Evolutionary conservation across 1,140 invertebrate species (phyloP).

Genomic region (Pissodes strobi): DNA sequence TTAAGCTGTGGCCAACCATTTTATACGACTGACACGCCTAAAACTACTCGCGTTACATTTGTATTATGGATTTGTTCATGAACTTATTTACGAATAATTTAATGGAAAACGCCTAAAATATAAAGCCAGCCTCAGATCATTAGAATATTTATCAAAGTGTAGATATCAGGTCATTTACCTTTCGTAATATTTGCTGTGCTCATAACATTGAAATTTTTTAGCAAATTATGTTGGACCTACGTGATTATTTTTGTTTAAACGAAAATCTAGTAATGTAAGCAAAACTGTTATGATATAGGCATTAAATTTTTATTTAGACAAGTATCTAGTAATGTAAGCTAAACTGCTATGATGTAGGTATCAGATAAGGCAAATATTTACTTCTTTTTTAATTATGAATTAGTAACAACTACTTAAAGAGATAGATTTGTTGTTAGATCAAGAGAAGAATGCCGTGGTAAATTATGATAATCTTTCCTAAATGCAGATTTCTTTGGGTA

Average conservation of each 20-base stretch:
- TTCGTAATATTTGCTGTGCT: constrained; percentile 7
- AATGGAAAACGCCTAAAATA: too few relatives aligned
- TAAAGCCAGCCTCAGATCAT: too few relatives aligned
- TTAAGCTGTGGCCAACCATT: too few relatives aligned
- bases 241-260: constrained; percentile 19
- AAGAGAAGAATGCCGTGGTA: background rate
- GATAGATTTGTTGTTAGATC: background rate
- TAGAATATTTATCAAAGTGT: constrained; percentile 20
- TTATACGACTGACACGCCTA: too few relatives aligned
- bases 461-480: constrained; percentile 4
- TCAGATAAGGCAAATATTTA: constrained; percentile 16
- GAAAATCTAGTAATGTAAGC: constrained; percentile 2
- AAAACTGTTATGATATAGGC: too few relatives aligned
- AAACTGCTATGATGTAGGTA: background rate
- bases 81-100: too few relatives aligned
- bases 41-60: too few relatives aligned
- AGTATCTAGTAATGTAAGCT: too few relatives aligned
- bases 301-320: too few relatives aligned
- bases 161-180: constrained; percentile 31
- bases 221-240: constrained; percentile 6
- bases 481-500: constrained; percentile 16
- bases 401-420: background rate
- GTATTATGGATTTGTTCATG: too few relatives aligned
- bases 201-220: constrained; percentile 5
- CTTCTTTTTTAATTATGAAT: background rate